Base-by-base conservation (phyloP, 2,888 invertebrate species). In the Drosophila merina region DNA sequence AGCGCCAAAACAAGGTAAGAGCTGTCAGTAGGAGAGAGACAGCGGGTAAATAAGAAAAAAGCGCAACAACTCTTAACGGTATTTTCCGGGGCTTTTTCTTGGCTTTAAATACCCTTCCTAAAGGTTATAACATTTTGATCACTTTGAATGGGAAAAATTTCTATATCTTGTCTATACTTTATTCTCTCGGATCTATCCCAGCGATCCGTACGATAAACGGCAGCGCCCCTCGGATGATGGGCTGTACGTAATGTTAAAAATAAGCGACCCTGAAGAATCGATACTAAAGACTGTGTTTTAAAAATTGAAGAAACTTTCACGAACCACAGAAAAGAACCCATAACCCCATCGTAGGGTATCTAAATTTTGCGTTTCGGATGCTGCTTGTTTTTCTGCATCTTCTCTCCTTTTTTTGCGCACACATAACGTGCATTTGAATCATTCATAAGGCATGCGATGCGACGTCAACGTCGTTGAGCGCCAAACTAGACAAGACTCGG, bases 381-480 rank as follows among this genome's bases (percentile, higher is more conserved):
- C 28, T 9, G 6, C 8, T 10, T 55, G 20, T 42, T 56, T 33
- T 42, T 47, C 45, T 63, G 54, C 56, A 69, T 42, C 63, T 20
- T 20, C 20, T 20, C 54, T 57, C 44, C 64, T 38, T 58, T 69
- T 76, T 70, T 38, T 71, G 83, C 72, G 54, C 76, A 74, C 76
- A 74, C 68, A 88, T 74, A 86, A 86, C 88, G 83, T 88, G 88
- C 88, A 83, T 86, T 88, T 84, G 84, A 84, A 88, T 84, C 84
- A 84, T 84, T 84, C 84, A 84, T 86, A 88, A 84, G 86, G 84
- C 88, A 86, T 86, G 88, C 84, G 78, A 86, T 86, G 88, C 81
- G 78, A 82, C 63, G 75, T 64, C 59, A 54, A 42, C 36, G 57
- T 57, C 55, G 72, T 38, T 67, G 76, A 75, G 73, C 74, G 69